Conservation (phyloP, 92 coral and sea anemone genomes). For the Heliopora coerulea region DNA sequence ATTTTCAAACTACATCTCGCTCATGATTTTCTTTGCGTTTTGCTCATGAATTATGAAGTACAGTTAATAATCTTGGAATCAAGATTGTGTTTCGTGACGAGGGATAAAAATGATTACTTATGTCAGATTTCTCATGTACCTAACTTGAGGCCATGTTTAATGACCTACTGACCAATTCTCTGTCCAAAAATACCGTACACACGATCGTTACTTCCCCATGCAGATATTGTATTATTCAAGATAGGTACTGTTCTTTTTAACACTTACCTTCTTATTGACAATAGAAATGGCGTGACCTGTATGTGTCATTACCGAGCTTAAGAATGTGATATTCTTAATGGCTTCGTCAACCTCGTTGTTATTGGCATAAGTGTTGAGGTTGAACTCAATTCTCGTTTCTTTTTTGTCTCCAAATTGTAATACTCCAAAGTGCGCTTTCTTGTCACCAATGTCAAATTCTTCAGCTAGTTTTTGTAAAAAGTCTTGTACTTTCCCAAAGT, state of each 20-base stretch:
- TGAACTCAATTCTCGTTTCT: slow-evolving; percentile 22
- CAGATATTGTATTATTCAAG: too few relatives aligned
- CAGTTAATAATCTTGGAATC: too few relatives aligned
- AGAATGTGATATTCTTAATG: slow-evolving; percentile 6
- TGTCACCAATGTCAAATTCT: slow-evolving; percentile 23
- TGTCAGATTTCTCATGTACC: too few relatives aligned
- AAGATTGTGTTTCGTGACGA: too few relatives aligned
- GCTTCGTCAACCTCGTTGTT: slow-evolving; percentile 8
- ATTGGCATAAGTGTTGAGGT: neutral
- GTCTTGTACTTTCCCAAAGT: slow-evolving; percentile 18
- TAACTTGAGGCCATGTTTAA: too few relatives aligned
- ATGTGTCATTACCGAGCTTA: slow-evolving; percentile 7
- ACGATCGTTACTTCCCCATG: too few relatives aligned
- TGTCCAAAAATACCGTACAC: neutral
- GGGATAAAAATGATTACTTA: too few relatives aligned
- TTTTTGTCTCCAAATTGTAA: neutral
- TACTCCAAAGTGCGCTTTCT: slow-evolving; percentile 31
- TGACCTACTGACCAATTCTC: too few relatives aligned
- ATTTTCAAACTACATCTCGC: too few relatives aligned
- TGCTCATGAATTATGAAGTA: too few relatives aligned
- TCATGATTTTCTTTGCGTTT: too few relatives aligned
- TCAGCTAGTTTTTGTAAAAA: slow-evolving; percentile 23
- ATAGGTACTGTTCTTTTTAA: too few relatives aligned
- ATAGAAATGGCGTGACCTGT: slow-evolving; percentile 28
- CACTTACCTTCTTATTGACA: slow-evolving; percentile 19